Evolutionary conservation across 2,113 vertebrate genomes (phyloP), one percentile per base, ranked within the genome.

Genomic region (Saguinus imperator): DNA sequence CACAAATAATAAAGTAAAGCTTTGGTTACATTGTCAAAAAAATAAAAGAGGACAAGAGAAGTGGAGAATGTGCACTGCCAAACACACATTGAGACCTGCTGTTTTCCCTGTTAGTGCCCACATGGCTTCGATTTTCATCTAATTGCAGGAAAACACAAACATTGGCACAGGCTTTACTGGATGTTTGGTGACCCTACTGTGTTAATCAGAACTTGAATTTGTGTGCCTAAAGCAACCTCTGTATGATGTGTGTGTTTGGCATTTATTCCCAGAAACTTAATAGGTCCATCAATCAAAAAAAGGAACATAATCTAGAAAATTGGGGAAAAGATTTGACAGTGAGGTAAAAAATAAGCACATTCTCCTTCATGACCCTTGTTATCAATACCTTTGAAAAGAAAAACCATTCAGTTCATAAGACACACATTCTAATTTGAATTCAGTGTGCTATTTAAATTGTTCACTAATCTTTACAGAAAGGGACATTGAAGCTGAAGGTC

Each of bases 51-150:
- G 52, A 72, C 20, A 75, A 43, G 88, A 98, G 50, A 92, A 89
- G 85, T 77, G 76, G 82, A 96, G 96, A 98, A 97, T 87, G 83
- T 40, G 23, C 75, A 37, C 94, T 97, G 83, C 94, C 87, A 97
- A 94, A 52, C 96, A 92, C 89, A 97, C 97, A 91, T 87, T 96
- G 96, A 94, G 88, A 96, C 97, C 94, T 97, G 95, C 97, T 98
- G 95, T 93, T 98, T 97, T 95, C 91, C 68, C 97, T 92, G 68
- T 97, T 94, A 95, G 97, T 98, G 94, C 97, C 94, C 98, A 98
- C 98, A 96, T 98, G 98, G 97, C 96, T 98, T 98, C 98, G 97
- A 98, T 99, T 99, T 98, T 96, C 96, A 95, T 88, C 87, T 94
- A 98, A 98, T 98, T 98, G 97, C 94, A 98, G 97, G 98, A 95